Base-by-base conservation (phyloP, 2,113 vertebrate genomes). In the Ailurus styani region DNA sequence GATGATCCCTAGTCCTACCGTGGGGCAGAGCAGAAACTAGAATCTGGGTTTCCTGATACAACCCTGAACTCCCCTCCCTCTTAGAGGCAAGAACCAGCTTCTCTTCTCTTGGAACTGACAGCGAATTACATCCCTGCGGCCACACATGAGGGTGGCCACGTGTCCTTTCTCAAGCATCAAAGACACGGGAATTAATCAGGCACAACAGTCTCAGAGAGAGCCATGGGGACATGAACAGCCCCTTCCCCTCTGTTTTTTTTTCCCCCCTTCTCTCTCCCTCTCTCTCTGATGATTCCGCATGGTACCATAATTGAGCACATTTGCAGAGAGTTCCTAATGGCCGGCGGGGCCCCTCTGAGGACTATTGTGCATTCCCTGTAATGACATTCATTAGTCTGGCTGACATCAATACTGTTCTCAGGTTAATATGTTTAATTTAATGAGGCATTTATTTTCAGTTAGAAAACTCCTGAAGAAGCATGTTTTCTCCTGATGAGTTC, bases 381-480 rank as follows among this genome's bases (percentile, higher is more conserved):
- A 98, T 25, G 37, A 64, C 52, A 54, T 97, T 96, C 97, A 97
- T 98, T 97, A 95, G 84, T 97, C 97, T 96, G 18, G 47, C 96
- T 97, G 98, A 98, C 96, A 97, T 96, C 96, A 95, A 97, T 64
- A 90, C 95, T 85, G 90, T 91, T 97, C 95, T 97, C 92, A 81
- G 98, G 98, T 98, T 98, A 96, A 98, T 96, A 95, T 47, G 87
- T 97, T 98, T 98, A 96, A 98, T 60, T 90, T 98, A 98, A 98
- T 98, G 98, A 98, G 95, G 97, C 95, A 94, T 98, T 98, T 98
- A 93, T 98, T 98, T 97, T 86, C 98, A 87, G 86, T 84, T 97
- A 89, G 87, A 96, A 97, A 98, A 96, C 83, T 97, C 97, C 96
- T 97, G 79, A 98, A 96, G 98, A 97, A 97, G 95, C 87, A 68